Evolutionary conservation across 2,888 invertebrate species (phyloP).

Genomic region (Neoitamus cyanurus): DNA sequence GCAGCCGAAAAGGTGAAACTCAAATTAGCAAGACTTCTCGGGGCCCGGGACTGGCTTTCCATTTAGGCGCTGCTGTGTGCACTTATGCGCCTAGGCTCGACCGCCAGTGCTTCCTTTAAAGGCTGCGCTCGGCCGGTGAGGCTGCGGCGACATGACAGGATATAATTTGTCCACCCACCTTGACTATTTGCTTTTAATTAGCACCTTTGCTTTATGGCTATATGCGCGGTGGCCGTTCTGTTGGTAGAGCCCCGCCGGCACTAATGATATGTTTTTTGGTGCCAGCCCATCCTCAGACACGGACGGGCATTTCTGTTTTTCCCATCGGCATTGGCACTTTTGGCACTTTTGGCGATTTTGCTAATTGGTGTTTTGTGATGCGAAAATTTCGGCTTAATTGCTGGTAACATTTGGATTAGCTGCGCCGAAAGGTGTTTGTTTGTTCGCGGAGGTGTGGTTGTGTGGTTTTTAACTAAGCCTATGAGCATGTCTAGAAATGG

Average conservation of each 20-base stretch:
- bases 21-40: not conserved
- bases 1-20: not conserved
- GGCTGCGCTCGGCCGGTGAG: not conserved
- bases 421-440: not conserved
- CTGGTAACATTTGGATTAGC: not conserved
- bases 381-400: not conserved
- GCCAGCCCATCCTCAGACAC: not conserved
- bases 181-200: not conserved
- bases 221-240: not conserved
- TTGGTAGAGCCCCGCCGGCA: not conserved
- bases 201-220: not conserved
- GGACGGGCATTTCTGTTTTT: not conserved
- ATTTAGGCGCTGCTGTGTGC: not conserved
- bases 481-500: too few relatives aligned
- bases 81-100: too few relatives aligned
- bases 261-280: not conserved
- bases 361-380: not conserved
- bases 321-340: not conserved
- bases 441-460: too few relatives aligned
- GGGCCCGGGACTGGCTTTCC: not conserved
- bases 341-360: not conserved
- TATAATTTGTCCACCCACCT: not conserved
- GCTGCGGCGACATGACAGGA: not conserved
- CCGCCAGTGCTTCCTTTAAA: not conserved
- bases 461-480: too few relatives aligned